Base-by-base conservation (phyloP, 2,797 vertebrate species). In the Brotula barbata region DNA sequence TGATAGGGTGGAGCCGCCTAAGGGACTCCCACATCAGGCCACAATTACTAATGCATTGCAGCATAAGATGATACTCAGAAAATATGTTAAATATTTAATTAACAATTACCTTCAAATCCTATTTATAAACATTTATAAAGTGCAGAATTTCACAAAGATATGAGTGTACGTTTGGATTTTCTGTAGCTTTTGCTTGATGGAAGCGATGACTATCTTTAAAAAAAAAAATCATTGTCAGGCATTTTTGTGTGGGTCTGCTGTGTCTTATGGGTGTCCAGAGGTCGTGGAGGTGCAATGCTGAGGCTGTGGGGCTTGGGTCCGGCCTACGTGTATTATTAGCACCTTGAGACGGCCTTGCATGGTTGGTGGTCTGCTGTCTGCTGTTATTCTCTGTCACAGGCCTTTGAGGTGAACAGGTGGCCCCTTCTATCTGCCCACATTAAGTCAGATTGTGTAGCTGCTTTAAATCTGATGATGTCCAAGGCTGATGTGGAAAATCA, bases 1-100 rank as follows among this genome's bases (percentile, higher is more conserved):
- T 85, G 70, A 80, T 21, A 81, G 89, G 88, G 89, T 89, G 90
- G 89, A 89, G 88, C 72, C 44, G 77, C 59, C 61, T 75, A n/a
- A 47, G 73, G 68, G 54, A 54, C 48, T 68, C 60, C 20, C 9
- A 62, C 72, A 72, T 51, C 59, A 65, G 55, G 60, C 48, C 41
- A 39, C 40, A 61, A 45, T 47, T 63, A 46, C 17, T 37, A 14
- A 64, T 56, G 57, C 62, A 44, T 13, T 49, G 28, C 40, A 45
- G 20, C 17, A 46, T 21, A 31, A 23, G n/a, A 28, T 11, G 1
- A 48, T 17, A 17, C 48, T 69, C 41, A 23, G 36, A 59, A 36
- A 36, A 6, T n/a, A n/a, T n/a, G n/a, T n/a, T 10, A 14, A 4
- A 36, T 12, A 36, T 3, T 5, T 12, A 14, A n/a, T n/a, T 10